Conservation (phyloP, 2,113 vertebrate genomes). For the Ranitomeya variabilis region DNA sequence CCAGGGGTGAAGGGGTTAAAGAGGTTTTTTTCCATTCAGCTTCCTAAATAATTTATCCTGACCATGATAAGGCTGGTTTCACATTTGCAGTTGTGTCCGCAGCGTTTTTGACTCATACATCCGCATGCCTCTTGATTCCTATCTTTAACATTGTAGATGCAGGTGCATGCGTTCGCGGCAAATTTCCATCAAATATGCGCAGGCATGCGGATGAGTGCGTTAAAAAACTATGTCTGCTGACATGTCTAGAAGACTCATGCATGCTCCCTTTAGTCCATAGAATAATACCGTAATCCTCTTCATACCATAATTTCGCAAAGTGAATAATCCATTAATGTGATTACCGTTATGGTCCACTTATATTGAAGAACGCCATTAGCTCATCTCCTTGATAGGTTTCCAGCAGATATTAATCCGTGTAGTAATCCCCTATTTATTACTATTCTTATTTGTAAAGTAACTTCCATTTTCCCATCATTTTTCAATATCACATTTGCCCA, state of each 20-base stretch:
- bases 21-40: no score
- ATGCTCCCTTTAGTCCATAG: not conserved
- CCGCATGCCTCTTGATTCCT: no score
- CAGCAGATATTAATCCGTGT: not conserved
- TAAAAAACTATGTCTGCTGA: not conserved
- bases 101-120: no score
- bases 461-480: not conserved
- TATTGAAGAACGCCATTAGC: not conserved
- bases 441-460: not conserved
- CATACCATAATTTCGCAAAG: not conserved
- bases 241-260: not conserved
- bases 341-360: slow-evolving; percentile 10
- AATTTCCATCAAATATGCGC: no score
- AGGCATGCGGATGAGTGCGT: no score
- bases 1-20: no score
- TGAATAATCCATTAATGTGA: not conserved
- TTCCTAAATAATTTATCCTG: no score
- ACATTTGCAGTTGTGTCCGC: no score
- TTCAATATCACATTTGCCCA: not conserved
- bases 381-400: not conserved
- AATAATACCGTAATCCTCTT: not conserved
- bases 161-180: no score
- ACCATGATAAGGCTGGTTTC: no score
- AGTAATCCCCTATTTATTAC: not conserved
- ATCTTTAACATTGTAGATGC: no score